Conservation (phyloP, 1,140 invertebrate species). For the Aethina tumida region DNA sequence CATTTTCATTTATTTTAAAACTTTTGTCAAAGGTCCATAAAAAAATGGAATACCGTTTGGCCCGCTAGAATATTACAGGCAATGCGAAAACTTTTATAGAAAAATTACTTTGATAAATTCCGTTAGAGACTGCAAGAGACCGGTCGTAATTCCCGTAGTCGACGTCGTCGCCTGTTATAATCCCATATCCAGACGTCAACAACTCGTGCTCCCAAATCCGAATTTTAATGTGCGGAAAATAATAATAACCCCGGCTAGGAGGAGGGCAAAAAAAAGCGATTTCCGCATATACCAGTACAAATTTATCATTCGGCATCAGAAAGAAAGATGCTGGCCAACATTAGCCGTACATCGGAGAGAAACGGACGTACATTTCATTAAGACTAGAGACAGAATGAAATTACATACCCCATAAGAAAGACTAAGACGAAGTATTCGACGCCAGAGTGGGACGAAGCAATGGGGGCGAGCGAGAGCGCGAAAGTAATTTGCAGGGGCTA, state of each 20-base stretch:
- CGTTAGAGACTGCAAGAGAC: too few relatives aligned
- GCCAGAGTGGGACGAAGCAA: conserved; percentile 14
- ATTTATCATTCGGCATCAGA: conserved; percentile 30
- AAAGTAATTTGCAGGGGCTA: conserved; percentile 32
- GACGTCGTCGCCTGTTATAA: too few relatives aligned
- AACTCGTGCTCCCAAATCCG: conserved; percentile 5
- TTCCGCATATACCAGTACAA: conserved; percentile 21
- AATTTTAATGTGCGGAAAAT: conserved; percentile 16
- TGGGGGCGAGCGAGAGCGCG: conserved; percentile 22
- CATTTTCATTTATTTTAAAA: too few relatives aligned
- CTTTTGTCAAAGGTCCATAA: too few relatives aligned
- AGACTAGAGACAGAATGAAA: conserved; percentile 36
- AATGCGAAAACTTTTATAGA: too few relatives aligned
- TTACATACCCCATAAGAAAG: conserved; percentile 34
- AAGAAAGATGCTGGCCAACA: conserved; percentile 19
- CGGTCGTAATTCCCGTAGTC: too few relatives aligned
- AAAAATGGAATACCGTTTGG: too few relatives aligned
- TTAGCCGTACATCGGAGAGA: conserved; percentile 22
- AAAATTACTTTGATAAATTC: too few relatives aligned
- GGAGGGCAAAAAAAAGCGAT: conserved; percentile 15
- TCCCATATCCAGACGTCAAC: too few relatives aligned
- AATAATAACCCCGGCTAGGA: conserved; percentile 12
- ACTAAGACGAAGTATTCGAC: conserved; percentile 24
- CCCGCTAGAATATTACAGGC: too few relatives aligned
- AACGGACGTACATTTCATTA: conserved; percentile 35